These are phyloP conservation scores for Dipodomys spectabilis DNA, from an alignment of 2,113 vertebrate genomes.

Conservation along the genomic window DNA sequence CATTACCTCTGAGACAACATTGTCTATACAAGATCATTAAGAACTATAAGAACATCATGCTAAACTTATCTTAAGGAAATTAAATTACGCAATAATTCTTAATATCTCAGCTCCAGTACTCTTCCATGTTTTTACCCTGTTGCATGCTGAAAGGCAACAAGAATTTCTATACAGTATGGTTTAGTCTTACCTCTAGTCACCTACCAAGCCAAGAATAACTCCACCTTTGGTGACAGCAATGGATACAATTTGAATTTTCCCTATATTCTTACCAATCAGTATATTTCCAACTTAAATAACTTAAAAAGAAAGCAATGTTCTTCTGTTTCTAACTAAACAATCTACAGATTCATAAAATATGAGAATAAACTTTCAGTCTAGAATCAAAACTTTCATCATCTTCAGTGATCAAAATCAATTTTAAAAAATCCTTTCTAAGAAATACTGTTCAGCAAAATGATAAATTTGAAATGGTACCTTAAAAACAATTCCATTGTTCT, in stretches of 20 bases:
- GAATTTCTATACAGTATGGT: neutral
- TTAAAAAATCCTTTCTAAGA: conserved; percentile 29
- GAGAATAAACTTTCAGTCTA: neutral
- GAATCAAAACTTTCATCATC: conserved; percentile 52
- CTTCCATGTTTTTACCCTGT: neutral
- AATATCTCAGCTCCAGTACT: neutral
- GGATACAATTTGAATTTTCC: neutral
- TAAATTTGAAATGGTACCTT: conserved; percentile 1
- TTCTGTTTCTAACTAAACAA: conserved; percentile 7
- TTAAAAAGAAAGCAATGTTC: neutral
- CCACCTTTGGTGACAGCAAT: neutral
- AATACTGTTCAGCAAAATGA: neutral
- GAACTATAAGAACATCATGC: neutral
- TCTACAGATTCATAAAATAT: neutral
- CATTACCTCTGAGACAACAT: conserved; percentile 49
- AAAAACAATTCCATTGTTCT: neutral
- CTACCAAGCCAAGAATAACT: conserved; percentile 13
- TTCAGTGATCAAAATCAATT: neutral
- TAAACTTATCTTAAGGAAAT: conserved; percentile 53
- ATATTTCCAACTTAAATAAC: neutral
- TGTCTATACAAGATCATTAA: conserved; percentile 58
- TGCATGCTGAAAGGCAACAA: neutral
- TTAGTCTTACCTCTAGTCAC: neutral
- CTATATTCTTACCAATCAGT: neutral
- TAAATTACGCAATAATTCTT: conserved; percentile 31